Percentiles rank a stretch among this genome's conserved stretches.
phyloP scores from a whole-genome alignment of 2,113 vertebrate genomes.

The Glaucomys volans region DNA sequence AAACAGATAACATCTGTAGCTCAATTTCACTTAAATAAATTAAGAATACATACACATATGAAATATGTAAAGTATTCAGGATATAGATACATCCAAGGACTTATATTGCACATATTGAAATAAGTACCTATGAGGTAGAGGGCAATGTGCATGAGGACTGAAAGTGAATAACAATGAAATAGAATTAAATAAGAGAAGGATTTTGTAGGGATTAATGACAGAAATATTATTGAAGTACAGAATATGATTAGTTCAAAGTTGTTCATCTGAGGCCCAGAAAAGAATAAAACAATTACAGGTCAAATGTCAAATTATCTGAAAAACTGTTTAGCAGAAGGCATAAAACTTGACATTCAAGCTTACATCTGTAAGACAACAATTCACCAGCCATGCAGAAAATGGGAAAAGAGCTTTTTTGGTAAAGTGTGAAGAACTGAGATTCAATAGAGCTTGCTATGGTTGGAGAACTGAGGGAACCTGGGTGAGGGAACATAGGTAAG shows the following conservation, averaged over 20 bases:
- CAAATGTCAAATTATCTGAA: neutral
- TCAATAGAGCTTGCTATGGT: neutral
- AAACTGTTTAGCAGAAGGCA: neutral
- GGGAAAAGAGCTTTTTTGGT: neutral
- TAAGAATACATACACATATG: neutral
- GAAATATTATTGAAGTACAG: neutral
- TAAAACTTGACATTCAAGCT: neutral
- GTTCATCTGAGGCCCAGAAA: neutral
- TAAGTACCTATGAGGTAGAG: neutral
- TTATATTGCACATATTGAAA: neutral
- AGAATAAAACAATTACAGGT: neutral
- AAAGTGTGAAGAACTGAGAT: neutral
- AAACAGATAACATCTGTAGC: neutral
- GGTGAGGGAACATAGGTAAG: neutral
- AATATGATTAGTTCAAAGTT: neutral
- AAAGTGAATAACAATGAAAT: neutral
- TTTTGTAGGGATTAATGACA: neutral
- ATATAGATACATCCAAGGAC: neutral
- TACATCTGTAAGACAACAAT: neutral
- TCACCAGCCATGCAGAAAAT: neutral
- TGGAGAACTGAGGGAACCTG: neutral
- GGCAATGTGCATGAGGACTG: neutral
- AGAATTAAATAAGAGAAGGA: neutral
- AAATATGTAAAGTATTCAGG: neutral
- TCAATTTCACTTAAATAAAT: neutral